Base-by-base conservation (phyloP, 1,140 invertebrate species). In the Brachionus calyciflorus region DNA sequence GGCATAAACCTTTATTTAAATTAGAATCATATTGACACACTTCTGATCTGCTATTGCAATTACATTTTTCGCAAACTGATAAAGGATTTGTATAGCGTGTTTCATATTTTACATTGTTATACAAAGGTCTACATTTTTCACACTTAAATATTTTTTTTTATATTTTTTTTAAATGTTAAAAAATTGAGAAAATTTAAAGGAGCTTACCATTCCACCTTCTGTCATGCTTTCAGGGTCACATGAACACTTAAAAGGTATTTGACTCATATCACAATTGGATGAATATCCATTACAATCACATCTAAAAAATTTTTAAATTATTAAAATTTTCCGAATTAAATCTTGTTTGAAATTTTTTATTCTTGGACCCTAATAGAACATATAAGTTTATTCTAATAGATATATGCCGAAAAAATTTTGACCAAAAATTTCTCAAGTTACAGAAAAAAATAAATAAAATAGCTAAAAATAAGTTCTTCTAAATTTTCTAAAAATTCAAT, bases 261-360 rank as follows among this genome's bases (percentile, higher is more conserved):
- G 63, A 10, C 60, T 78, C 37, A 78, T 80, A 51, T 82, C 77
- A 79, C 84, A 85, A 14, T 46, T 77, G 17, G 78, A 78, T n/a
- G 83, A 82, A 80, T 85, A 83, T 12, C 84, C 84, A 80, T 83
- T 80, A 78, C 83, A 85, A 46, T 83, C 79, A 82, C 83, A 84
- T 76, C 83, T 84, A 68, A 6, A 79, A 78, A 60, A 33, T 21
- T 12, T 14, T 21, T 19, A 53, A 37, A 19, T 37, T 65, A 17
- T 6, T 28, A 40, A 14, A 40, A 40, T n/a, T n/a, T n/a, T n/a
- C n/a, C n/a, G n/a, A n/a, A n/a, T n/a, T n/a, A n/a, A n/a, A n/a
- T n/a, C n/a, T n/a, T n/a, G n/a, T n/a, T n/a, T n/a, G n/a, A n/a
- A n/a, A n/a, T n/a, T n/a, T n/a, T n/a, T n/a, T n/a, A n/a, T n/a